Percentiles rank a stretch among this genome's conserved stretches.
Evolutionary conservation across 2,113 vertebrate species (phyloP).

Genomic region (Dolichotis patagonum): DNA sequence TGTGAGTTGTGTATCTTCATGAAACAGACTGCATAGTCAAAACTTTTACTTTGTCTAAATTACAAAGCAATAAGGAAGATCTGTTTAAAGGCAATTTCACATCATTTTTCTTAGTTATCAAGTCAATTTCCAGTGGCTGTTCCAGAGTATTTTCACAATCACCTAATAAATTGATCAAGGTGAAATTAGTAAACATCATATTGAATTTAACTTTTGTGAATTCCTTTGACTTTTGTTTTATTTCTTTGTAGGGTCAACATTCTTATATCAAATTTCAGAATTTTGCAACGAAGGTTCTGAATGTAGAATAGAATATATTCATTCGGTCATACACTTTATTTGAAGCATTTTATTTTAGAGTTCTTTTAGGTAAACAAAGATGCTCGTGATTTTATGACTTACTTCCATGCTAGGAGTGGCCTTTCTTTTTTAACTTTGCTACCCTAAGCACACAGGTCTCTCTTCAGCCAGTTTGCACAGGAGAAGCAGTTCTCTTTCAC

Average conservation of each 20-base stretch:
- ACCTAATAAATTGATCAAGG: neutral
- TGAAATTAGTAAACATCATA: neutral
- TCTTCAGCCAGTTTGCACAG: neutral
- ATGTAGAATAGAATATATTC: neutral
- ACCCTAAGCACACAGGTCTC: neutral
- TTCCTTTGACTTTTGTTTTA: neutral
- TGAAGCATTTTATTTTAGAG: neutral
- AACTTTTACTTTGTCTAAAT: neutral
- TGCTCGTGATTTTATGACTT: neutral
- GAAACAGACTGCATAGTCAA: neutral
- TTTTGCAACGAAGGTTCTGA: neutral
- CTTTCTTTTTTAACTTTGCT: neutral
- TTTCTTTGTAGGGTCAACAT: neutral
- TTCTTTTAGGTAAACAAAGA: neutral
- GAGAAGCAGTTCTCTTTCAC: neutral
- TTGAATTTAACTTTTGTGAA: neutral
- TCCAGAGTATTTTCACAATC: neutral
- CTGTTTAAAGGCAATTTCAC: neutral
- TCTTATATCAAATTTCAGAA: neutral
- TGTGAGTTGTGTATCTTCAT: neutral
- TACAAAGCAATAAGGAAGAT: neutral
- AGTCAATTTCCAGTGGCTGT: neutral
- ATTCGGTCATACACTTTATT: neutral
- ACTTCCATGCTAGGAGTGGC: neutral
- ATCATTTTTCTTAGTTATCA: neutral